Conservation (phyloP, 2,888 invertebrate genomes). For the Serrognathus titanus region DNA sequence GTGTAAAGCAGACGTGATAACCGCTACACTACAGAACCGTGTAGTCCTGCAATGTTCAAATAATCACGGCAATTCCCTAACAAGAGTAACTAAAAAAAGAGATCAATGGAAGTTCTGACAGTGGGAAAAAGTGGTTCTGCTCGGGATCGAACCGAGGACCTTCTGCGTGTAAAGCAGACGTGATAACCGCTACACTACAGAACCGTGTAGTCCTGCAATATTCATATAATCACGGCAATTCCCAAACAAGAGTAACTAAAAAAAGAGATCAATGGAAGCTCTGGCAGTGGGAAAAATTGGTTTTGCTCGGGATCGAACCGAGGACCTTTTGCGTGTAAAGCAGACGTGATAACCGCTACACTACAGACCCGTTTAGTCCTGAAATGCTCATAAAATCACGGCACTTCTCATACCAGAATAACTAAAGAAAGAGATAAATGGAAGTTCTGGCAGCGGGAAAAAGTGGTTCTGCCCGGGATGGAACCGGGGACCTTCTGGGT, state of each 20-base stretch:
- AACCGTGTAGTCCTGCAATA: too few relatives aligned
- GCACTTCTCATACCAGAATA: too few relatives aligned
- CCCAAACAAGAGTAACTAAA: too few relatives aligned
- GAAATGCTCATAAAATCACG: too few relatives aligned
- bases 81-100: too few relatives aligned
- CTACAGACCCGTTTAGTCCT: conserved; percentile 38
- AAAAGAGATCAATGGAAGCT: too few relatives aligned
- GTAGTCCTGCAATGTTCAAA: too few relatives aligned
- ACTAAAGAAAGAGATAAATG: too few relatives aligned
- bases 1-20: conserved; percentile 51
- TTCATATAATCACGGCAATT: too few relatives aligned
- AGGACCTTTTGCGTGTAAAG: conserved; percentile 52
- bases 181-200: conserved; percentile 49
- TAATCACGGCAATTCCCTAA: too few relatives aligned
- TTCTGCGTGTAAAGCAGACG: conserved; percentile 52
- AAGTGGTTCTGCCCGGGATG: conserved; percentile 50
- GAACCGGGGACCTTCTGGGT: conserved; percentile 52
- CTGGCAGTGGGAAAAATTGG: conserved; percentile 28
- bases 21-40: conserved; percentile 48
- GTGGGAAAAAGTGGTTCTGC: conserved; percentile 41
- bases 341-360: conserved; percentile 51
- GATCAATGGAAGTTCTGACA: too few relatives aligned
- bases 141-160: conserved; percentile 52
- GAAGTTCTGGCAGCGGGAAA: not conserved
- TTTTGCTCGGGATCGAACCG: conserved; percentile 52